These are phyloP conservation scores for Rhagophthalmus giganteus DNA, from an alignment of 2,888 invertebrate species.

Conservation along the genomic window DNA sequence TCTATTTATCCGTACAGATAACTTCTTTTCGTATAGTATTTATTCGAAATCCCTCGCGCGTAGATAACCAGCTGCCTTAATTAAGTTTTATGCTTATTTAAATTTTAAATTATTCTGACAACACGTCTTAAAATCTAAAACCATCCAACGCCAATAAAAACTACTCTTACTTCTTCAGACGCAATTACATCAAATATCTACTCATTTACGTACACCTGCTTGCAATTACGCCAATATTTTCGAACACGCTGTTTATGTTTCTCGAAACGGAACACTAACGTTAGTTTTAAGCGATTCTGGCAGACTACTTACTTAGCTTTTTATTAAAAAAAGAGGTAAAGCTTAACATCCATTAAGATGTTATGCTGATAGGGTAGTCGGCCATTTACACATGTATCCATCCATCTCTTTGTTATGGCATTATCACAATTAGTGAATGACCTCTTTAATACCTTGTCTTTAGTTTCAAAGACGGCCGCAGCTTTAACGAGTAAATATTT, in stretches of 20 bases:
- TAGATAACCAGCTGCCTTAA: constrained; percentile 4
- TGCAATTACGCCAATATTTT: constrained; percentile 1
- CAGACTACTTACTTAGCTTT: constrained; percentile 37
- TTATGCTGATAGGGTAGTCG: constrained; percentile 30
- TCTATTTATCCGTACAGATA: too few species aligned
- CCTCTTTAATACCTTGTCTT: constrained; percentile 17
- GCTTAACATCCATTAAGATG: constrained; percentile 35
- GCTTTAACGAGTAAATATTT: constrained; percentile 8
- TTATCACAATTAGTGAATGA: constrained; percentile 26
- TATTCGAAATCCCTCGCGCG: not conserved
- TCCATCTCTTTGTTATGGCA: constrained; percentile 26
- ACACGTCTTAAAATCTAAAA: constrained; percentile 1
- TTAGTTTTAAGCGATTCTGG: constrained; percentile 18
- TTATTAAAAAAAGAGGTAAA: constrained; percentile 21
- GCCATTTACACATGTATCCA: constrained; percentile 33
- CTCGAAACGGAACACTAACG: too few species aligned
- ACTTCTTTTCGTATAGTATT: not conserved
- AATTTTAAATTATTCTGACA: constrained; percentile 7
- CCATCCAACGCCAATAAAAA: not conserved
- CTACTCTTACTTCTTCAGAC: not conserved
- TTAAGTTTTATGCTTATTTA: constrained; percentile 6
- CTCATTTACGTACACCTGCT: too few species aligned
- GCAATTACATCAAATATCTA: not conserved
- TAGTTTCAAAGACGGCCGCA: constrained; percentile 1
- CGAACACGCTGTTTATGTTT: not conserved